Base-by-base conservation (phyloP, 2,888 invertebrate genomes). In the Hydroisotoma schaefferi region DNA sequence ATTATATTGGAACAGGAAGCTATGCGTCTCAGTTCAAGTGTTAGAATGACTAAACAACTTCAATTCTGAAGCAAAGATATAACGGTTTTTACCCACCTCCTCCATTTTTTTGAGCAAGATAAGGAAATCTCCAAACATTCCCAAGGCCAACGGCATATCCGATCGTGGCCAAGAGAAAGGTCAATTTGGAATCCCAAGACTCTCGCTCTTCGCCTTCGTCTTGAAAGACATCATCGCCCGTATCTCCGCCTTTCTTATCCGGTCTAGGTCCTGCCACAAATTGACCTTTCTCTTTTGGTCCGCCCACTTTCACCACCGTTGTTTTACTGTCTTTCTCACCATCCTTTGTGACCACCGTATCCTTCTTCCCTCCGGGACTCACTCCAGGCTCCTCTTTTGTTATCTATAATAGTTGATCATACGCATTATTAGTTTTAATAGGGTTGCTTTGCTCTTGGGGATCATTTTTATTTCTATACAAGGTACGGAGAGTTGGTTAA, bases 131-230 rank as follows among this genome's bases (percentile, higher is more conserved):
- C 94, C 94, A 94, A 1, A 94, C 28, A 75, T 94, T 94, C 4
- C 94, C 94, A 43, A 94, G 81, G 0, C 94, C 94, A 1, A 94
- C 94, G 4, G 94, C 94, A 74, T 94, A 94, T 5, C 92, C 92
- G 40, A 94, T 88, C n/a, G 94, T 94, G 0, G 94, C 94, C 70
- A 94, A 77, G 20, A 94, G 81, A 76, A 94, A 94, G 52, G 94
- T 94, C 59, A 94, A 80, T 77, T 93, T 93, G 77, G 88, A 91
- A 77, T 93, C 93, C 93, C 93, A 94, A 48, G 90, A 90, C 77
- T 93, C 93, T 44, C 93, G 80, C 72, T 72, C 73, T 38, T 89
- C 90, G 38, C 83, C 84, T 69, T 86, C 88, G 22, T 84, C 87
- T 33, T 67, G 67, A 38, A 72, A 72, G 0, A 69, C 69, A 1